Percentiles rank a stretch among this genome's conserved stretches.
Conservation (phyloP, 2,888 invertebrate species). For the Isoperla grammatica region DNA sequence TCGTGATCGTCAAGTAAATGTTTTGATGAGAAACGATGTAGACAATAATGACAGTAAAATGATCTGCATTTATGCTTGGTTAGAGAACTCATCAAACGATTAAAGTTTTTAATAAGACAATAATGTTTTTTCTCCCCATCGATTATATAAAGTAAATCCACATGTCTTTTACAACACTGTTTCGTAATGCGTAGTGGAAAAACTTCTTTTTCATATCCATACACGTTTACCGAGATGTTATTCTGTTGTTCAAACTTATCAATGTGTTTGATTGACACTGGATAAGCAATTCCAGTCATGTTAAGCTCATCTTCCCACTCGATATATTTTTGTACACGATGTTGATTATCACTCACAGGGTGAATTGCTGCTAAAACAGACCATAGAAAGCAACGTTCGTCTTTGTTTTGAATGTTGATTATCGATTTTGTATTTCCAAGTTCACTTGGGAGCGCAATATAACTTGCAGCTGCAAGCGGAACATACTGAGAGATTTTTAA, state of each 20-base stretch:
- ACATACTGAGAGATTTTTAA: neutral
- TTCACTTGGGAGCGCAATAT: neutral
- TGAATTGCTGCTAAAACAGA: neutral
- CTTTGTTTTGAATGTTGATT: neutral
- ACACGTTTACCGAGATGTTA: neutral
- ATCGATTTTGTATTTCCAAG: neutral
- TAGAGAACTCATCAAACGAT: conserved; percentile 22
- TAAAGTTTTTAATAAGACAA: conserved; percentile 15
- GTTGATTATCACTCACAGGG: neutral
- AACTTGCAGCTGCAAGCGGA: neutral
- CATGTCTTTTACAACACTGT: neutral
- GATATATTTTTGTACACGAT: neutral
- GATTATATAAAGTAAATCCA: neutral
- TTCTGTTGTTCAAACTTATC: neutral
- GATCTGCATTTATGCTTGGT: conserved; percentile 8
- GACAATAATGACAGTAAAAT: neutral
- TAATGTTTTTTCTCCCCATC: conserved; percentile 26
- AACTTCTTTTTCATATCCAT: neutral
- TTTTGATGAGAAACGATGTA: neutral
- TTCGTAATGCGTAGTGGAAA: neutral
- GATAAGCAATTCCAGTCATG: neutral
- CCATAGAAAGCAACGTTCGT: neutral
- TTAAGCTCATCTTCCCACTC: neutral
- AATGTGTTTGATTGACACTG: neutral
- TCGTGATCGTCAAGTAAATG: neutral